phyloP scores from a whole-genome alignment of 2,113 vertebrate genomes.

The Podocnemis expansa region DNA sequence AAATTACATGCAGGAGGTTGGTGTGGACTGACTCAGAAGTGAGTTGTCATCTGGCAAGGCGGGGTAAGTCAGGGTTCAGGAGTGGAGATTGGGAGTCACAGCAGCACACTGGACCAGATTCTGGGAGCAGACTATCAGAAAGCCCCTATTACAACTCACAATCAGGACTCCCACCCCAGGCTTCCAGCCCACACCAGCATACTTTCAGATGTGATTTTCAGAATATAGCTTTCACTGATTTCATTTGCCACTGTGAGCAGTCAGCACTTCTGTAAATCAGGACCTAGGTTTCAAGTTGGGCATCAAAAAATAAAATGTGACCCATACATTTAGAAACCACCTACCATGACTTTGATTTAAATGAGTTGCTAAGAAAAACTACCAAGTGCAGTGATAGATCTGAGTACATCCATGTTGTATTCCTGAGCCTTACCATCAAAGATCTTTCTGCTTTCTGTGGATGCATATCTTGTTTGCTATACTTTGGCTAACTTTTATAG shows the following conservation, averaged over 20 bases:
- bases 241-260: background rate
- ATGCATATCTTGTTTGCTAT: background rate
- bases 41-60: too few relatives aligned
- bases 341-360: background rate
- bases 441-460: background rate
- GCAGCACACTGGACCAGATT: too few relatives aligned
- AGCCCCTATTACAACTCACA: background rate
- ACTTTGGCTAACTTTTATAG: background rate
- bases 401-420: background rate
- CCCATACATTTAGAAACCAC: background rate
- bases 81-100: too few relatives aligned
- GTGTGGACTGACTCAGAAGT: too few relatives aligned
- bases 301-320: background rate
- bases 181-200: background rate
- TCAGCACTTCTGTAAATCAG: background rate
- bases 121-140: too few relatives aligned
- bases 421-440: background rate
- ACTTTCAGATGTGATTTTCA: background rate
- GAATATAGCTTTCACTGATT: background rate
- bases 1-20: too few relatives aligned
- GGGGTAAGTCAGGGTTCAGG: too few relatives aligned
- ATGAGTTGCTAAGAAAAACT: background rate
- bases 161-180: background rate
- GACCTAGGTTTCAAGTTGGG: background rate
- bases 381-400: background rate